Conservation (phyloP, 2,888 invertebrate species). For the Coecobrya sp. region DNA sequence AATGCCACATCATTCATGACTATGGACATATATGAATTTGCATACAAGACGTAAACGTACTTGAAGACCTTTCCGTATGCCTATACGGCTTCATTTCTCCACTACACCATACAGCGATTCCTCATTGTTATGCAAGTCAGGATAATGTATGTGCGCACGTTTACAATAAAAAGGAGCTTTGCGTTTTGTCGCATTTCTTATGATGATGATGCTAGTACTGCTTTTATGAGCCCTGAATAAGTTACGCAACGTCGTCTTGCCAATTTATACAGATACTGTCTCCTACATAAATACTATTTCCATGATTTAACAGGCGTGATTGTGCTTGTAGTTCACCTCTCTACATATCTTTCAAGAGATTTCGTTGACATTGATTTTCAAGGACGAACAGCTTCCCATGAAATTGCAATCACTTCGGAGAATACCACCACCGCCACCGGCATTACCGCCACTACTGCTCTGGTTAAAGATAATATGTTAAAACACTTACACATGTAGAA, state of each 20-base stretch:
- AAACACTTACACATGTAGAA: too few species aligned
- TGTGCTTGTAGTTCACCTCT: not conserved
- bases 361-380: slow-evolving; percentile 17
- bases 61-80: too few species aligned
- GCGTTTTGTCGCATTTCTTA: slow-evolving; percentile 28
- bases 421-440: too few species aligned
- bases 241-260: not conserved
- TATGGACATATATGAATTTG: not conserved
- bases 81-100: not conserved
- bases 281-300: not conserved
- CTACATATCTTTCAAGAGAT: not conserved
- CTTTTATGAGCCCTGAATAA: too few species aligned
- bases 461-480: too few species aligned
- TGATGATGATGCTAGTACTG: too few species aligned
- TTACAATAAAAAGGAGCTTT: slow-evolving; percentile 13
- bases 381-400: not conserved
- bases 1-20: not conserved
- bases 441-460: too few species aligned
- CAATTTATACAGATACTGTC: too few species aligned
- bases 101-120: not conserved
- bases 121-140: slow-evolving; percentile 42
- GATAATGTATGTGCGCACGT: not conserved
- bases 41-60: not conserved
- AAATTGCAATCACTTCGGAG: not conserved
- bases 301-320: not conserved